Evolutionary conservation across 2,113 vertebrate species (phyloP), one percentile per base, ranked within the genome.

Genomic region (Plestiodon gilberti): DNA sequence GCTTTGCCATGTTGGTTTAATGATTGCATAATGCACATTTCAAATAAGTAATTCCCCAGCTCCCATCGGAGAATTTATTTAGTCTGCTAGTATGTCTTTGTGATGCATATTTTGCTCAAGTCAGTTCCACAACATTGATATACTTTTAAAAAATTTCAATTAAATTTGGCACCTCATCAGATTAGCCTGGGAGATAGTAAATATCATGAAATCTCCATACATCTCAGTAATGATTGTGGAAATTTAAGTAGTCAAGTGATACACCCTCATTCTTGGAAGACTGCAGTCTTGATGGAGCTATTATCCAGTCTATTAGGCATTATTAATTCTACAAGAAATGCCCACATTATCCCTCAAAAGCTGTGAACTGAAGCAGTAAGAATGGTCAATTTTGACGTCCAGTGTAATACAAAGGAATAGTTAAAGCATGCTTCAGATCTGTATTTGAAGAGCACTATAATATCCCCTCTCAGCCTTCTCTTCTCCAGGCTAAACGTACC

Each of bases 11-110:
- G 86, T 87, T 94, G 93, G 90, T 91, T 90, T 82, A 92, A 84
- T 90, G 92, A 92, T 88, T 90, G 64, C 84, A n/a, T 89, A 5
- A 55, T 89, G 78, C 76, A 82, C 86, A 88, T 90, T 59, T 78
- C 30, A 73, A 78, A 85, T 22, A 79, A 57, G 40, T 90, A 94
- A 93, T 82, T 86, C 88, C 89, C 52, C 83, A 61, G 65, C 81
- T 90, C 85, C 57, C 76, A 55, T 75, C 69, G 69, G 2, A 82
- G 62, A 77, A 88, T 82, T 89, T 87, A 73, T 89, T 92, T 82
- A 87, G 90, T 89, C 85, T 92, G 82, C 83, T 86, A 91, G 59
- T 93, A 90, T 94, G 88, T 90, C 93, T 89, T 88, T 40, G 61
- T 83, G 89, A 88, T 83, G 48, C 10, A 28, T 87, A 0, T 85